Conservation (phyloP, 2,797 vertebrate genomes). For the Pteronotus mesoamericanus region DNA sequence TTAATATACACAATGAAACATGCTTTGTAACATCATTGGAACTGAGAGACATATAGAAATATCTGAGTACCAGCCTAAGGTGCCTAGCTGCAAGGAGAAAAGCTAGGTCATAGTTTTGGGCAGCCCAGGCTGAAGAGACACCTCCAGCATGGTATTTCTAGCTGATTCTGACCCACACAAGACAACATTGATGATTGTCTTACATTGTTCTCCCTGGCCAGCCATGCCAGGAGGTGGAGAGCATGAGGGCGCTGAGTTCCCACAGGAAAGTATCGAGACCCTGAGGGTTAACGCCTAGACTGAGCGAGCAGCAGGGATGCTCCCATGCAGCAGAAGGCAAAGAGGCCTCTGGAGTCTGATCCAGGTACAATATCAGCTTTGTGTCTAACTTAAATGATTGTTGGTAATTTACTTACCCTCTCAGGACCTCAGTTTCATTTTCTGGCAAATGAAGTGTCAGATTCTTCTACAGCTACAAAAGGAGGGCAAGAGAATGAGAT, state of each 20-base stretch:
- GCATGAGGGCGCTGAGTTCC: background rate
- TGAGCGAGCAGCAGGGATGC: background rate
- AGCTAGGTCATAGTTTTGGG: background rate
- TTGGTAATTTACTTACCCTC: background rate
- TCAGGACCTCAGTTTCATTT: background rate
- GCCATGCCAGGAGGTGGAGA: background rate
- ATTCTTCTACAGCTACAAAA: background rate
- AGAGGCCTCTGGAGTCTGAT: background rate
- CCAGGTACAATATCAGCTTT: background rate
- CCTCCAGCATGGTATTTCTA: background rate
- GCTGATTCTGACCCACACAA: background rate
- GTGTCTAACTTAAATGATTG: background rate
- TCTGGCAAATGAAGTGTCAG: background rate
- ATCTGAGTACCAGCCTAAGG: background rate
- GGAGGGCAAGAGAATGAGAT: background rate
- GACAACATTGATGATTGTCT: background rate
- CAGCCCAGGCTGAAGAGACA: background rate
- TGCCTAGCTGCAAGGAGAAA: background rate
- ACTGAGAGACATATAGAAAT: background rate
- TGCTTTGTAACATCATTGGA: background rate
- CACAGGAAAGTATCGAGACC: background rate
- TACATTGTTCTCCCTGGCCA: background rate
- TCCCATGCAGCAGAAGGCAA: background rate
- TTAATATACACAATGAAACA: background rate
- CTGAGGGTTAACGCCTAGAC: background rate